These are phyloP conservation scores for Eleginops maclovinus DNA, from an alignment of 2,113 vertebrate genomes.

Conservation along the genomic window DNA sequence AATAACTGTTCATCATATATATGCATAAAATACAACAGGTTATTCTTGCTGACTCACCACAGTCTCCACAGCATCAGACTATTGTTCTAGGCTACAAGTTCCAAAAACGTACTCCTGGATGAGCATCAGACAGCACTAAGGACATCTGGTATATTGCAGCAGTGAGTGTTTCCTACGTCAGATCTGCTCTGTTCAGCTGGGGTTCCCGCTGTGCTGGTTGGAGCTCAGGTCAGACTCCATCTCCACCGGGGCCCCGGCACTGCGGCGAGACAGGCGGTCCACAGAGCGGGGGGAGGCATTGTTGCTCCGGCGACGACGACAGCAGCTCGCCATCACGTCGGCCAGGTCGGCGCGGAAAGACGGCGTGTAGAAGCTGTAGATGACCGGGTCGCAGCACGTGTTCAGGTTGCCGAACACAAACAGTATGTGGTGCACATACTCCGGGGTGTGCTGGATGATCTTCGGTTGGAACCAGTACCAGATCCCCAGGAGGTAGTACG, in stretches of 20 bases:
- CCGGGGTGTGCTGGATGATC: conserved; percentile 85
- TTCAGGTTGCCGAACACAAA: conserved; percentile 91
- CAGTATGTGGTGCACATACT: conserved; percentile 87
- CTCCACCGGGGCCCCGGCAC: conserved; percentile 58
- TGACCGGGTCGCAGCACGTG: conserved; percentile 88
- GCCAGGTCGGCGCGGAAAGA: conserved; percentile 86
- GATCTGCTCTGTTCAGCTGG: conserved; percentile 12
- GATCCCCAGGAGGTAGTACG: conserved; percentile 89
- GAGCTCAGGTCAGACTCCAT: conserved; percentile 77
- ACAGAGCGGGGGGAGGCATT: conserved; percentile 59
- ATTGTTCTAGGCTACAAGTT: not conserved
- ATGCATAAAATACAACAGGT: not conserved
- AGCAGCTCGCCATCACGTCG: conserved; percentile 50
- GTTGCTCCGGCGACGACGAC: conserved; percentile 12
- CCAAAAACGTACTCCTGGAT: not conserved
- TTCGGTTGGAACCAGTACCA: conserved; percentile 92
- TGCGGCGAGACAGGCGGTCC: conserved; percentile 50
- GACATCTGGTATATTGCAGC: not conserved
- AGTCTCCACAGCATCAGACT: not conserved
- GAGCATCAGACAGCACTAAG: not conserved
- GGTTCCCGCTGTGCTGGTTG: conserved; percentile 69
- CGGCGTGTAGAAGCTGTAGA: conserved; percentile 88
- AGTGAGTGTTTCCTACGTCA: not conserved
- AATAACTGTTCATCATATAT: conserved; percentile 4
- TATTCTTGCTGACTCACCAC: not conserved